phyloP scores from a whole-genome alignment of 2,888 invertebrate species.

The Azorinus chamasolen region DNA sequence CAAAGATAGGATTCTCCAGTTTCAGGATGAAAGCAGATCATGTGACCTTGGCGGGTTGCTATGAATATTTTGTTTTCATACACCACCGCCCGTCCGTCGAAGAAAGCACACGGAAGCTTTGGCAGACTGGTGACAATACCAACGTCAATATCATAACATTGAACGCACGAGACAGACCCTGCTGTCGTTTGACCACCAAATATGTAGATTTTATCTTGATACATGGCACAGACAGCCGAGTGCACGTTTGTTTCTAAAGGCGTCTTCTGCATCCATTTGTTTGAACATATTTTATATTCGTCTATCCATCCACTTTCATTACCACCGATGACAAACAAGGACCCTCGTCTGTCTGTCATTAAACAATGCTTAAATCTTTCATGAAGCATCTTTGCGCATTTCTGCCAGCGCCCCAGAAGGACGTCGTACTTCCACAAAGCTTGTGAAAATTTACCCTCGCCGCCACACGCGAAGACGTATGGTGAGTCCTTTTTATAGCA shows the following conservation, averaged over 20 bases:
- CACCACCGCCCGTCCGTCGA: conserved; percentile 46
- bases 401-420: conserved; percentile 48
- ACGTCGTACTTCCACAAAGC: conserved; percentile 57
- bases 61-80: conserved; percentile 48
- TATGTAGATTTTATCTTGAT: conserved; percentile 45
- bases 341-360: conserved; percentile 18
- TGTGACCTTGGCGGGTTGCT: conserved; percentile 60
- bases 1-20: conserved; percentile 39
- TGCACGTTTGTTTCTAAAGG: conserved; percentile 35
- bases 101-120: conserved; percentile 51
- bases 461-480: conserved; percentile 51
- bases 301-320: conserved; percentile 48
- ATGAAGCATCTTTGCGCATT: conserved; percentile 47
- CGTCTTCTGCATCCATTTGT: conserved; percentile 52
- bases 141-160: conserved; percentile 39
- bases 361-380: conserved; percentile 52
- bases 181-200: conserved; percentile 57
- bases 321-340: conserved; percentile 54
- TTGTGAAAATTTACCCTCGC: conserved; percentile 24
- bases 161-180: conserved; percentile 45
- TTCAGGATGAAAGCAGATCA: conserved; percentile 53
- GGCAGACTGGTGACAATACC: conserved; percentile 21
- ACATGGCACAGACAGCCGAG: conserved; percentile 28
- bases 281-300: conserved; percentile 42
- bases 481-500: conserved; percentile 52